Evolutionary conservation across 2,888 invertebrate species (phyloP).

Genomic region (Drosophila hamatofila): DNA sequence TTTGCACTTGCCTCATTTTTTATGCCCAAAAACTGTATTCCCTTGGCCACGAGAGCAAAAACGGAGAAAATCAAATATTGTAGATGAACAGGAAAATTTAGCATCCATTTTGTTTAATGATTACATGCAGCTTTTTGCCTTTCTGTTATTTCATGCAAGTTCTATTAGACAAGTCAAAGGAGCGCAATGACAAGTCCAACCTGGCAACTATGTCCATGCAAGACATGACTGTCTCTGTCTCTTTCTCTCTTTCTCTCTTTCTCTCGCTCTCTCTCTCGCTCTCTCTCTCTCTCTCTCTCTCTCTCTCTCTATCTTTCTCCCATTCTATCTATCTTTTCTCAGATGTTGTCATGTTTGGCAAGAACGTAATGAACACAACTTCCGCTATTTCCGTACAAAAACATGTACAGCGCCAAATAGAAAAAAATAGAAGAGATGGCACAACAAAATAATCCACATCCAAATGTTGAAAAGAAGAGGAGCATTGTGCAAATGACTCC

Average conservation of each 20-base stretch:
- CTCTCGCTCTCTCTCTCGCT: not conserved
- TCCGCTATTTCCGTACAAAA: slow-evolving; percentile 65
- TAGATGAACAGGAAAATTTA: slow-evolving; percentile 42
- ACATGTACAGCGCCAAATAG: slow-evolving; percentile 22
- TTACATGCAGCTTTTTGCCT: slow-evolving; percentile 68
- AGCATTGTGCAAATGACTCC: slow-evolving; percentile 77
- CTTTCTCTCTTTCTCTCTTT: not conserved
- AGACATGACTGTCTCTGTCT: slow-evolving; percentile 16
- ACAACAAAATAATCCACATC: slow-evolving; percentile 8
- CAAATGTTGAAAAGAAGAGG: not conserved
- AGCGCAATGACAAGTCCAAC: slow-evolving; percentile 51
- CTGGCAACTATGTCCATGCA: slow-evolving; percentile 42
- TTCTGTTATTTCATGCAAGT: slow-evolving; percentile 41
- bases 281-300: no score
- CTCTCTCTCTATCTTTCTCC: not conserved
- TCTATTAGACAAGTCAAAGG: slow-evolving; percentile 44
- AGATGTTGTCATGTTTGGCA: slow-evolving; percentile 63
- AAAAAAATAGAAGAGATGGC: not conserved
- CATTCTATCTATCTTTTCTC: not conserved
- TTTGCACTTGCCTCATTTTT: slow-evolving; percentile 25
- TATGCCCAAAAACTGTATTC: slow-evolving; percentile 20
- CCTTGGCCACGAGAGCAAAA: not conserved
- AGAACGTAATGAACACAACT: slow-evolving; percentile 79
- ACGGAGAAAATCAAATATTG: not conserved
- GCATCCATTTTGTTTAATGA: slow-evolving; percentile 57